Base-by-base conservation (phyloP, 2,113 vertebrate species). In the Coturnix japonica region DNA sequence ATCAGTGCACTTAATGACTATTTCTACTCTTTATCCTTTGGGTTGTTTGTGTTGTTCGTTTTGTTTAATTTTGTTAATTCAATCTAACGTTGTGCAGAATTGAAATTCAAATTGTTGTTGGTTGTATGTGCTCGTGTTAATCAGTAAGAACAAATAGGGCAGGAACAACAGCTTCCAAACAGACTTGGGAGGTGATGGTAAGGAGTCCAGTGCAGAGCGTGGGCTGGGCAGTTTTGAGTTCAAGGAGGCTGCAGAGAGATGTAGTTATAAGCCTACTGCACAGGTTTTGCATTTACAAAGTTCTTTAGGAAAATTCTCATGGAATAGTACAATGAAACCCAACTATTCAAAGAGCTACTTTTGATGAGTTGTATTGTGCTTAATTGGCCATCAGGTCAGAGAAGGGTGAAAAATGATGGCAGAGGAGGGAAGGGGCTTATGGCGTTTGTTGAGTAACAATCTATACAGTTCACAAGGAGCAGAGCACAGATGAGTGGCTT, bases 301-400 rank as follows among this genome's bases (percentile, higher is more conserved):
- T 46, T 77, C 28, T 80, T 59, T n/a, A 37, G 63, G 66, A 57
- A 69, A 89, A 30, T 47, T 37, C 20, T 75, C 44, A 37, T 22
- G 13, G 28, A 51, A 37, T 33, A 37, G 35, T 28, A 28, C 18
- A 35, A 14, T 14, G 47, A 31, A 41, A 22, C 33, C 20, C 33
- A 11, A 44, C n/a, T 20, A 3, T 28, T 89, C n/a, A 39, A 23
- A 64, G 57, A 61, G 63, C 49, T 69, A 49, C 70, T 91, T 91
- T 80, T 72, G n/a, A 65, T 87, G 13, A 84, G 81, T 90, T 86
- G 74, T 73, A 10, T 75, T 77, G 64, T 82, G 85, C 56, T 83
- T 82, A 74, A 53, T 63, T 95, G 87, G 64, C 71, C 87, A 28
- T 59, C 47, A 61, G 67, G 85, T 59, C 82, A 82, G 61, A 80